Percentiles rank a stretch among this genome's conserved stretches.
These are phyloP conservation scores for Aphidoletes aphidimyza DNA, from an alignment of 2,888 invertebrate species.

Conservation along the genomic window DNA sequence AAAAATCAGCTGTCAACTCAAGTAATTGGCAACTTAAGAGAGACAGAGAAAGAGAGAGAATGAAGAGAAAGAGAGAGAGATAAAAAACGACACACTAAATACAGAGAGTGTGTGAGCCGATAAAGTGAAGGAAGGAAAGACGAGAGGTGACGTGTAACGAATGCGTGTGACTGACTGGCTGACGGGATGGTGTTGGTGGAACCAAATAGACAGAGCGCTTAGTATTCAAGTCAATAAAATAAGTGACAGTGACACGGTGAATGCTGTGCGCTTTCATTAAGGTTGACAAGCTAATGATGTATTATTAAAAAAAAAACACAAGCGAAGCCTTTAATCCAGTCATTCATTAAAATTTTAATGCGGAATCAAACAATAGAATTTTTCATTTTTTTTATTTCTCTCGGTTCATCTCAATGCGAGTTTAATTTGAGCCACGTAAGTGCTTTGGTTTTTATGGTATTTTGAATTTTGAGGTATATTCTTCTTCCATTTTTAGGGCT, in stretches of 20 bases:
- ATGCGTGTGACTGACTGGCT: not conserved
- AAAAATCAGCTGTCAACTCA: slow-evolving; percentile 70
- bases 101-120: not conserved
- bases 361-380: slow-evolving; percentile 27
- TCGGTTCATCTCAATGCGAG: too few relatives aligned
- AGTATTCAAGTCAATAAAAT: slow-evolving; percentile 16
- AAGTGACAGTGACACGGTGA: slow-evolving; percentile 36
- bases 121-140: not conserved
- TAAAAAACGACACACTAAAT: slow-evolving; percentile 54
- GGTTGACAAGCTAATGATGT: slow-evolving; percentile 54
- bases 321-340: not conserved
- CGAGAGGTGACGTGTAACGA: not conserved
- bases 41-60: slow-evolving; percentile 52
- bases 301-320: slow-evolving; percentile 24
- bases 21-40: slow-evolving; percentile 70
- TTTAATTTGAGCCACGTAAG: slow-evolving; percentile 32
- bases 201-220: not conserved
- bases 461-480: not conserved
- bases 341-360: not conserved
- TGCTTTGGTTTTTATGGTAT: not conserved
- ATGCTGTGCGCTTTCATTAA: slow-evolving; percentile 6
- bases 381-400: not conserved
- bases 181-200: not conserved
- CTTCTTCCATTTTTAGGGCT: not conserved
- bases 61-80: too few relatives aligned